Base-by-base conservation (phyloP, 2,888 invertebrate genomes). In the Hoplodrina ambigua region DNA sequence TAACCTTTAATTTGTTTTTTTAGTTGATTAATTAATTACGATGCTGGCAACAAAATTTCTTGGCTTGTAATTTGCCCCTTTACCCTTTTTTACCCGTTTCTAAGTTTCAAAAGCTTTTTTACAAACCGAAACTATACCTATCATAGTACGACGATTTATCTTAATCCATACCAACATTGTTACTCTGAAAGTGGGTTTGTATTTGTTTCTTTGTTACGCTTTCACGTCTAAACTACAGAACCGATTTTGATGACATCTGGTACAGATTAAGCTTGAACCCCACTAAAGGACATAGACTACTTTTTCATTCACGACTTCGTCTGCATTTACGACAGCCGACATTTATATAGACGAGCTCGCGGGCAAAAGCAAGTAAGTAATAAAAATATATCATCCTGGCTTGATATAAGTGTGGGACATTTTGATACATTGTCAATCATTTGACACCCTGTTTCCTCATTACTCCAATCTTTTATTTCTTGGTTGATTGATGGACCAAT, bases 401-500 rank as follows among this genome's bases (percentile, higher is more conserved):
- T 61, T 25, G 11, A 30, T 30, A 10, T 30, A 13, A 11, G 19
- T 33, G 11, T 5, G n/a, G n/a, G 10, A 2, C 17, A 41, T 65
- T n/a, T 10, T 44, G 56, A 66, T 37, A 41, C 6, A 67, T 33
- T 41, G n/a, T 8, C 41, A 11, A 53, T 33, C 6, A 66, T 73
- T 70, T 57, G 15, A n/a, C 46, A 56, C n/a, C 46, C 37, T 2
- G 56, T 33, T 41, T 70, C 50, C 20, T 59, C 50, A 50, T 46
- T 20, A 25, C 49, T 17, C 17, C 33, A 59, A 59, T 59, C 13
- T 70, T 25, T 72, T 58, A 50, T 41, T 33, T 25, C 41, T n/a
- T 25, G 15, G 25, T 33, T 61, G 56, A 73, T 19, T 33, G 53
- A 73, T 66, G 30, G 46, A 20, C n/a, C 10, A 52, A 50, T 68